Evolutionary conservation across 2,113 vertebrate genomes (phyloP), one percentile per base, ranked within the genome.

Genomic region (Calidris pygmaea): DNA sequence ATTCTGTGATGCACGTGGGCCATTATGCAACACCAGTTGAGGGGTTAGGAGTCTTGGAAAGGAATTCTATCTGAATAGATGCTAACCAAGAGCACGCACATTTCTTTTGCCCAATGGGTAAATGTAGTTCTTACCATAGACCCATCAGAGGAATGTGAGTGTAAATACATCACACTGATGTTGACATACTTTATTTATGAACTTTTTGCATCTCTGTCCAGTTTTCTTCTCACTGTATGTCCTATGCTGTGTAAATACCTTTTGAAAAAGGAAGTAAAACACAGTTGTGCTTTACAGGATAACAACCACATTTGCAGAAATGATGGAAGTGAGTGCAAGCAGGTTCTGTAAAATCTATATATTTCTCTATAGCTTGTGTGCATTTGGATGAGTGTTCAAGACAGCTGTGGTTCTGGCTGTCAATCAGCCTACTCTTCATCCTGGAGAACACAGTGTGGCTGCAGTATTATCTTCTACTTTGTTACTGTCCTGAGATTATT

Each of bases 151-250:
- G 30, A 70, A 65, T 59, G 34, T 30, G 30, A 5, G 10, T 0
- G 0, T 59, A 53, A 6, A 22, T 14, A 52, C 1, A 1, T 43
- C n/a, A 71, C 37, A 50, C 27, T 0, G 1, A 14, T 45, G 23
- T 39, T 72, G 12, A 56, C 35, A 30, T 6, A 45, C 18, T 10
- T 85, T 43, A n/a, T 77, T 76, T 67, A 55, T 43, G 39, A 87
- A 90, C 17, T 13, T 50, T 77, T 14, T 7, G 5, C 23, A 30
- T 34, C 27, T 22, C 16, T 55, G 29, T 50, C 23, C 45, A n/a
- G 20, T 81, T 89, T 66, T 60, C 52, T 72, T 95, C 59, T 86
- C 21, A 13, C 10, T 39, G 10, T 37, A 13, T 27, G 4, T 72
- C 35, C 27, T 85, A 32, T 67, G 17, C 24, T 0, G 0, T 24